phyloP scores from a whole-genome alignment of 2,888 invertebrate species.

The Buathra laborator region DNA sequence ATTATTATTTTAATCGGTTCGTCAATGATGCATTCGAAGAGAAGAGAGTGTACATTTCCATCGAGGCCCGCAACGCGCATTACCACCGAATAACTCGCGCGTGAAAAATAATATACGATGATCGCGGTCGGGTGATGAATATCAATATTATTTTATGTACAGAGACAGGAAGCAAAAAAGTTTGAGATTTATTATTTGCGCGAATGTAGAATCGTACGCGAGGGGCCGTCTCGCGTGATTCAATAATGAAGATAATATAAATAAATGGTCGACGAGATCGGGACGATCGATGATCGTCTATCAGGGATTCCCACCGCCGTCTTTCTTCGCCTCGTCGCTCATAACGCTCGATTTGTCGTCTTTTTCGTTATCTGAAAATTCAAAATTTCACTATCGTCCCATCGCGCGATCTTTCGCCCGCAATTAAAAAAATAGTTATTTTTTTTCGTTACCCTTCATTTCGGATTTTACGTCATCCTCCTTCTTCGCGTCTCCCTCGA shows the following conservation, averaged over 20 bases:
- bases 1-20: no score
- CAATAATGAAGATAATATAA: slow-evolving; percentile 72
- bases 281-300: slow-evolving; percentile 71
- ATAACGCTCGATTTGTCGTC: slow-evolving; percentile 88
- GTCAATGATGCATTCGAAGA: no score
- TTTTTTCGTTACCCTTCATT: slow-evolving; percentile 81
- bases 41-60: no score
- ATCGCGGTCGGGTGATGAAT: not conserved
- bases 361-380: slow-evolving; percentile 87
- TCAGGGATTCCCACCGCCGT: slow-evolving; percentile 89
- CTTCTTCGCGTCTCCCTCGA: slow-evolving; percentile 83
- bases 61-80: no score
- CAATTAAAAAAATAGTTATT: not conserved
- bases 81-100: no score
- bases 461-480: slow-evolving; percentile 85
- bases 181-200: slow-evolving; percentile 2
- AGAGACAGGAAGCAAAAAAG: slow-evolving; percentile 18
- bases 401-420: no score
- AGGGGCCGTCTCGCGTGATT: slow-evolving; percentile 63
- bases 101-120: no score
- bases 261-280: slow-evolving; percentile 38
- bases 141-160: slow-evolving; percentile 3
- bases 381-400: slow-evolving; percentile 8
- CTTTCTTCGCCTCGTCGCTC: slow-evolving; percentile 90
- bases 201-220: not conserved